Evolutionary conservation across 2,113 vertebrate species (phyloP), one percentile per base, ranked within the genome.

Genomic region (Callospermophilus lateralis): DNA sequence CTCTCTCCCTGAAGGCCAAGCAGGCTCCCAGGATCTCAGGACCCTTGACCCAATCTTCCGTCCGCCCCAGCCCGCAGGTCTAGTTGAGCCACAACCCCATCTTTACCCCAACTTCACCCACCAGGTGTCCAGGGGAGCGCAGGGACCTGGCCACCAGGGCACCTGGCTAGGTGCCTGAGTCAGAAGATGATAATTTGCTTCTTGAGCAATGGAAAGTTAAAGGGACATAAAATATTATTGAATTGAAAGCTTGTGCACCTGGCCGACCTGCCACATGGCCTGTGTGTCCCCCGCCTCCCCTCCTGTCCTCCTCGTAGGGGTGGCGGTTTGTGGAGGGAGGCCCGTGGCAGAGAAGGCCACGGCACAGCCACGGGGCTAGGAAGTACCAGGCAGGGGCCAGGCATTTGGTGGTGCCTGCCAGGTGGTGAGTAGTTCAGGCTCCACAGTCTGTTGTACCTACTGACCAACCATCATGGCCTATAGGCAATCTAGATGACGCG

Each of bases 171-270:
- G 30, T 68, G 77, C 26, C 22, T 55, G 51, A 92, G 4, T 51
- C 51, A 86, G 70, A 76, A 81, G 67, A 61, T 26, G 26, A 84
- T 77, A 89, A 90, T 70, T 73, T 93, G 22, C 92, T 93, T 39
- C 72, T 88, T 72, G 48, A 88, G 67, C n/a, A 76, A 87, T 19
- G 89, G 90, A 55, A 90, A 88, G 4, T n/a, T 6, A 45, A 70
- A 65, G 24, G 61, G 30, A 68, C 63, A 88, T 48, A 11, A 72
- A 73, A 8, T n/a, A 24, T 26, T 28, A 30, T 73, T 42, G 55
- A 89, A 86, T 6, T 45, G 79, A 73, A 55, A 28, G 67, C 39
- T 63, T 22, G 28, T 12, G 17, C n/a, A 17, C 42, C 63, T 17
- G 22, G 28, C 63, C 28, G 4, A 4, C 10, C 24, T 55, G 53